Conservation (phyloP, 2,797 vertebrate species). For the Alauda arvensis region DNA sequence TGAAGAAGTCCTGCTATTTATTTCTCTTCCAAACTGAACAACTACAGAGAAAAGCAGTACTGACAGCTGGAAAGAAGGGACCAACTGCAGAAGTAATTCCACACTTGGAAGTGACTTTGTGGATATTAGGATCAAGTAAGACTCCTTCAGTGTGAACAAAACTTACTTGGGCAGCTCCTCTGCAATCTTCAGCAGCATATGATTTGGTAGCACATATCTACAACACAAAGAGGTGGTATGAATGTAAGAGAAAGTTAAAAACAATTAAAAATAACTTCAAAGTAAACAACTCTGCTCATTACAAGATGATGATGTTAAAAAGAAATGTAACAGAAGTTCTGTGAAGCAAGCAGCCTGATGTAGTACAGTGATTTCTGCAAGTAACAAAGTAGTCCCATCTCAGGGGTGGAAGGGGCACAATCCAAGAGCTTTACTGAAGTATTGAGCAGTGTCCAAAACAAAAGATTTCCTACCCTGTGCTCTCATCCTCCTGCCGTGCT, state of each 20-base stretch:
- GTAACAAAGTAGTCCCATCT: not conserved
- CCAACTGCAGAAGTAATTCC: not conserved
- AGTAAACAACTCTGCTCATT: not conserved
- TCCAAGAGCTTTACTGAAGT: not conserved
- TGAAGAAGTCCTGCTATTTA: not conserved
- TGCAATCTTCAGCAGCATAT: slow-evolving; percentile 93
- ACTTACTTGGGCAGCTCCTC: slow-evolving; percentile 94
- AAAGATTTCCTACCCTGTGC: slow-evolving; percentile 82
- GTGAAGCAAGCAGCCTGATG: not conserved
- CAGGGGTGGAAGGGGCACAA: not conserved
- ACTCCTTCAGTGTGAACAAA: not conserved
- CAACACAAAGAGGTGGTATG: not conserved
- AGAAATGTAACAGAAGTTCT: not conserved
- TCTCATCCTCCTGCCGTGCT: slow-evolving; percentile 91
- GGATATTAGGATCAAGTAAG: not conserved
- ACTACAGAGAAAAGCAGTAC: not conserved
- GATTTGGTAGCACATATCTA: slow-evolving; percentile 91
- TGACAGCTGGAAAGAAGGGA: not conserved
- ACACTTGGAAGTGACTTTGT: not conserved
- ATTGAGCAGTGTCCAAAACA: not conserved
- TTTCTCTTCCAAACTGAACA: not conserved
- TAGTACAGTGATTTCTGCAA: not conserved
- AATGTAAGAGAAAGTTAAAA: not conserved
- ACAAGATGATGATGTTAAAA: not conserved
- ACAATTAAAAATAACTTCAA: not conserved